These are phyloP conservation scores for Cyrtonyx montezumae DNA, from an alignment of 2,113 vertebrate genomes.

Conservation along the genomic window DNA sequence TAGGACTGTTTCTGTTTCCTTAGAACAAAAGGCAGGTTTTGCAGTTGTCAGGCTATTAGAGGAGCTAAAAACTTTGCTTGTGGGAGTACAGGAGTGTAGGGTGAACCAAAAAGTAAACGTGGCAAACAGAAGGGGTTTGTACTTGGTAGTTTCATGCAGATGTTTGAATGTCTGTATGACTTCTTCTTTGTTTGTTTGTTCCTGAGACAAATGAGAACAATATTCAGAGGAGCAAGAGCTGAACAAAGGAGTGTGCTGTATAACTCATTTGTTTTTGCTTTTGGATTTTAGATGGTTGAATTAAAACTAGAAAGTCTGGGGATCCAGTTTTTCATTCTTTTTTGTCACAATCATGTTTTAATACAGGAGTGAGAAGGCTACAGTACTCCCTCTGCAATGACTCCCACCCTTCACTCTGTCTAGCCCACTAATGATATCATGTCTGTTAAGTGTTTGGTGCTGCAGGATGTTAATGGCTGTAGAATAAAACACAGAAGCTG, in stretches of 20 bases:
- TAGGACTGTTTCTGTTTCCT: background rate
- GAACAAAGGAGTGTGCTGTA: background rate
- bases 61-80: background rate
- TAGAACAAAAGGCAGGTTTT: background rate
- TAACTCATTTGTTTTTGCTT: background rate
- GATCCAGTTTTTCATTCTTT: background rate
- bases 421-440: fast-evolving
- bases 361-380: background rate
- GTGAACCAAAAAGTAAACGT: background rate
- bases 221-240: background rate
- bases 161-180: background rate
- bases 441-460: background rate
- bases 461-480: background rate
- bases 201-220: background rate
- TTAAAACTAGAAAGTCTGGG: background rate
- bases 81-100: background rate
- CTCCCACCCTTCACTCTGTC: background rate
- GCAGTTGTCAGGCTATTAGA: background rate
- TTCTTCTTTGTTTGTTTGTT: background rate
- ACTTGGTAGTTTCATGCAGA: background rate
- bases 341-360: background rate
- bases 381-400: background rate
- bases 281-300: background rate
- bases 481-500: background rate
- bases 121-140: background rate